These are phyloP conservation scores for Nasonia vitripennis DNA, from an alignment of 1,140 invertebrate genomes.

Conservation along the genomic window DNA sequence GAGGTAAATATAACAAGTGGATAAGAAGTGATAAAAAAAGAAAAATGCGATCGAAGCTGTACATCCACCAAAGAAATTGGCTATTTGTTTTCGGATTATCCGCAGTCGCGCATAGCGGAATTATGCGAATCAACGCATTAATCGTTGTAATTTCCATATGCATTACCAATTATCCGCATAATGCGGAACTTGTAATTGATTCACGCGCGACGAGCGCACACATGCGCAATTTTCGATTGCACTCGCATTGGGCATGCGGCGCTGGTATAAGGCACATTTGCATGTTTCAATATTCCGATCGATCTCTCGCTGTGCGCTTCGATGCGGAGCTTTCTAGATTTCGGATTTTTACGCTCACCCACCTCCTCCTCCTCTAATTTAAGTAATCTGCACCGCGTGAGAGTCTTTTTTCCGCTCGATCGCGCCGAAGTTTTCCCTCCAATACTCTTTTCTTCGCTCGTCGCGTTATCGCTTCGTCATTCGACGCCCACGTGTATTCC, in stretches of 20 bases:
- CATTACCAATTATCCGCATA: background rate
- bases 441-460: background rate
- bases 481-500: background rate
- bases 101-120: too few species aligned
- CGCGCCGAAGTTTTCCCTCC: background rate
- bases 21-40: too few species aligned
- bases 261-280: background rate
- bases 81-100: too few species aligned
- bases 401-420: background rate
- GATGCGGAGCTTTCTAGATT: background rate
- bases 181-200: background rate
- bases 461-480: background rate
- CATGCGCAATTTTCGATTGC: background rate
- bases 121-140: background rate
- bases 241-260: background rate
- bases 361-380: slow-evolving; percentile 3
- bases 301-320: background rate
- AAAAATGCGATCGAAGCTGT: too few species aligned
- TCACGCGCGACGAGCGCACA: background rate
- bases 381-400: background rate
- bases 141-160: background rate
- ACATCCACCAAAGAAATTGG: too few species aligned
- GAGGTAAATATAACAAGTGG: too few species aligned
- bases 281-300: slow-evolving; percentile 31
- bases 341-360: background rate